Evolutionary conservation across 2,113 vertebrate species (phyloP).

Genomic region (Nycticebus coucang): DNA sequence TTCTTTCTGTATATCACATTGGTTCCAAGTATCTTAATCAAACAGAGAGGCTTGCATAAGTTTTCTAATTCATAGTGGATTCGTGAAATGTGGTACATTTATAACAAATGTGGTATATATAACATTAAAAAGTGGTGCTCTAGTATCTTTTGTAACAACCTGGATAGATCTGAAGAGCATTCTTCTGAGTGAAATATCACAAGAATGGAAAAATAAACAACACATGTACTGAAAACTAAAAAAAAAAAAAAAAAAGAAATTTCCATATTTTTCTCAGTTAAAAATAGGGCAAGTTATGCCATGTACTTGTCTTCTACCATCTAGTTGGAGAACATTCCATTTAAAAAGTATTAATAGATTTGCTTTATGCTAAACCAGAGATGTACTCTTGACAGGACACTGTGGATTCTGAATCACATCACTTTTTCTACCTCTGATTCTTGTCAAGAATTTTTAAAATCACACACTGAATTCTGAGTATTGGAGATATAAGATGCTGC

Average conservation of each 20-base stretch:
- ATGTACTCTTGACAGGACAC: background rate
- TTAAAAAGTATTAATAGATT: background rate
- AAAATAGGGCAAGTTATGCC: background rate
- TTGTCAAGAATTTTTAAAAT: conserved; percentile 30
- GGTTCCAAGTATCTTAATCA: background rate
- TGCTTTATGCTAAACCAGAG: background rate
- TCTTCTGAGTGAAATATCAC: too few relatives aligned
- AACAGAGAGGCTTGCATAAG: background rate
- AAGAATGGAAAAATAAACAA: too few relatives aligned
- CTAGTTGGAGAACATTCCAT: background rate
- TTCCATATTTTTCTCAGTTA: background rate
- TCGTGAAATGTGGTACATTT: too few relatives aligned
- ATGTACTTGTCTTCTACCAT: background rate
- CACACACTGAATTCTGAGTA: background rate
- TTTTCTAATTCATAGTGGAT: conserved; percentile 4
- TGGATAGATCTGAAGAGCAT: too few relatives aligned
- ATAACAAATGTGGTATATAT: too few relatives aligned
- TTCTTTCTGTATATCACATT: background rate
- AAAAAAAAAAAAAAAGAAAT: too few relatives aligned
- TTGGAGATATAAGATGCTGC: background rate
- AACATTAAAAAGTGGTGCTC: too few relatives aligned
- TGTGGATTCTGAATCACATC: background rate
- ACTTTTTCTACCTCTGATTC: background rate
- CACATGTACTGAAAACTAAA: too few relatives aligned
- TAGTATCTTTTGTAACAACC: too few relatives aligned